A percentile compares a stretch with the other conserved stretches of the same genome.
These are phyloP conservation scores for Bubo bubo DNA, from an alignment of 2,113 vertebrate species.

Conservation along the genomic window DNA sequence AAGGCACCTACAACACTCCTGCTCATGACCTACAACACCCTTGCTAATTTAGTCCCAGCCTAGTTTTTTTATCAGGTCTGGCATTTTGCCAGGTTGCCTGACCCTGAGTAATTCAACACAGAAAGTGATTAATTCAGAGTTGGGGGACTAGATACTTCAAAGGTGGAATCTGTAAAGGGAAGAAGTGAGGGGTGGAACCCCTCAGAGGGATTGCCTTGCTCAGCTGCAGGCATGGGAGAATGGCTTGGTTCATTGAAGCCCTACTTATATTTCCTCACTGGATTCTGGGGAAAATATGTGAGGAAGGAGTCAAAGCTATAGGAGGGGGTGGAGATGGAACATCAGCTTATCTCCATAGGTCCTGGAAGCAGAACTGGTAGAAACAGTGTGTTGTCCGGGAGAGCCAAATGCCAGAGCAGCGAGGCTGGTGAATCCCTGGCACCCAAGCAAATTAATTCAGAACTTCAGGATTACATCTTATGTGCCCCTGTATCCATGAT, in stretches of 20 bases:
- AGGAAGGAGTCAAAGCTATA: neutral
- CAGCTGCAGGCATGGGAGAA: neutral
- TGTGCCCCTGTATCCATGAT: neutral
- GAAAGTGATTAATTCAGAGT: slow-evolving; percentile 52
- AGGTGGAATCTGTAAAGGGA: slow-evolving; percentile 14
- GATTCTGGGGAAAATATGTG: neutral
- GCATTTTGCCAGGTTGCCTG: slow-evolving; percentile 35
- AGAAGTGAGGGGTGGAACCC: neutral
- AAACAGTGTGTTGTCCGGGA: neutral
- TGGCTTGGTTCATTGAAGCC: neutral
- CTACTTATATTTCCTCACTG: neutral
- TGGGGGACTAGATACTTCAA: slow-evolving; percentile 53
- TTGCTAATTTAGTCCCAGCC: slow-evolving; percentile 46
- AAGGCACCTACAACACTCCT: slow-evolving; percentile 49
- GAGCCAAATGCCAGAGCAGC: accelerated
- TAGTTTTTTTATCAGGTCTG: slow-evolving; percentile 37
- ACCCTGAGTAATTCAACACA: slow-evolving; percentile 47
- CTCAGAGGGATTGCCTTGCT: neutral
- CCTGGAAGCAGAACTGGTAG: neutral
- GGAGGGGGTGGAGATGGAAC: neutral
- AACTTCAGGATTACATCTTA: neutral
- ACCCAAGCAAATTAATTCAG: neutral
- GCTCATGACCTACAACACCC: slow-evolving; percentile 54
- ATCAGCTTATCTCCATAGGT: neutral
- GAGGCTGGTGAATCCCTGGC: neutral